Conservation (phyloP, 1,140 invertebrate genomes). For the Dolichoris vasculosae region DNA sequence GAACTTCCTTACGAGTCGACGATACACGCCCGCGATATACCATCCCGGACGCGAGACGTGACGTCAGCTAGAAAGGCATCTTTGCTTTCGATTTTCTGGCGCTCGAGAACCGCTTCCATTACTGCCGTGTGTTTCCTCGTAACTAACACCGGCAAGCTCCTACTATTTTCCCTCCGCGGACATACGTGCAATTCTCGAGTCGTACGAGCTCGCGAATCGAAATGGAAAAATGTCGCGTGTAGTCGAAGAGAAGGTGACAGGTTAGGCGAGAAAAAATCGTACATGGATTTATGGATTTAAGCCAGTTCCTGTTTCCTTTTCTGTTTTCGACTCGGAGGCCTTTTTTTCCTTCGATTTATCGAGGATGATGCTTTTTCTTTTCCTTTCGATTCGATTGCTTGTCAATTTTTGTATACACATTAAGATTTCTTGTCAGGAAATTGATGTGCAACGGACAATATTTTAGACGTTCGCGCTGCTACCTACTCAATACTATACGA, state of each 20-base stretch:
- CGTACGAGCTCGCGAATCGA: neutral
- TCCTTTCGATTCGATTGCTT: conserved; percentile 10
- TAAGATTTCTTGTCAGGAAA: conserved; percentile 38
- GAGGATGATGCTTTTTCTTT: neutral
- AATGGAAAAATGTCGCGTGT: conserved; percentile 3
- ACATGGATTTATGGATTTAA: neutral
- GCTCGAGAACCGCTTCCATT: conserved; percentile 15
- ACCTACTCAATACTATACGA: conserved; percentile 20
- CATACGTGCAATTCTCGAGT: neutral
- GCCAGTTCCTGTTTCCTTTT: neutral
- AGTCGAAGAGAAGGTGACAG: neutral
- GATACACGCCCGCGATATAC: conserved; percentile 55
- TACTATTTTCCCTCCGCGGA: conserved; percentile 37
- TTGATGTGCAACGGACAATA: conserved; percentile 14
- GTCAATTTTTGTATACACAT: conserved; percentile 50
- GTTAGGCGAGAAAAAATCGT: neutral
- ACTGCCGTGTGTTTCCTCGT: neutral
- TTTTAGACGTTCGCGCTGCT: conserved; percentile 32
- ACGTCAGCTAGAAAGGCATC: conserved; percentile 26
- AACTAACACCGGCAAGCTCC: conserved; percentile 2
- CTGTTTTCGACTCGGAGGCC: no score
- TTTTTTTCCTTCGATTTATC: neutral
- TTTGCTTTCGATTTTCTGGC: neutral
- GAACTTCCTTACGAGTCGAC: conserved; percentile 62
- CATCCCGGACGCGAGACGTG: conserved; percentile 1